phyloP scores from a whole-genome alignment of 2,113 vertebrate genomes.

The Mugil cephalus region DNA sequence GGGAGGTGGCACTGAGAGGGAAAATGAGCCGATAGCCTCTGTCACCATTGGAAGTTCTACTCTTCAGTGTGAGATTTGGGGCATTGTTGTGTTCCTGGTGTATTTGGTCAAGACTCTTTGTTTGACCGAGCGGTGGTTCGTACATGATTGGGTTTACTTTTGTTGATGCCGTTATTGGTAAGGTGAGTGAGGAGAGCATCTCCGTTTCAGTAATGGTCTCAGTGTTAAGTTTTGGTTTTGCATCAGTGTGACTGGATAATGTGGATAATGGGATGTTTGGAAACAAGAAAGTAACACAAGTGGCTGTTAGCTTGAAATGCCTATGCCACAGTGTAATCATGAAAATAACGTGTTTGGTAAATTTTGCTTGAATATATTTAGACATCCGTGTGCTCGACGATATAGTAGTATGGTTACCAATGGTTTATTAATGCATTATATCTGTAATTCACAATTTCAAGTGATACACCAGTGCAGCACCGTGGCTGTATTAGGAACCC shows the following conservation, averaged over 20 bases:
- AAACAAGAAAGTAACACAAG: background rate
- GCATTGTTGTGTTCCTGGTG: background rate
- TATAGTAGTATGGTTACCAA: too few species aligned
- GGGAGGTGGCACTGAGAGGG: conserved; percentile 12
- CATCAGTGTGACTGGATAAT: background rate
- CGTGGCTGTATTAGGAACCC: background rate
- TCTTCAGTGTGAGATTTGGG: conserved; percentile 6
- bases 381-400: too few species aligned
- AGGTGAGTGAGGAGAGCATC: background rate
- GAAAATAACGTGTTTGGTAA: too few species aligned
- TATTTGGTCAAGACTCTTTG: background rate
- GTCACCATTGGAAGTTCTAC: conserved; percentile 15
- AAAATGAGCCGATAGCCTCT: conserved; percentile 23
- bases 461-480: background rate
- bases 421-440: background rate
- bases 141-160: background rate
- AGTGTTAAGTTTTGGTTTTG: conserved; percentile 7
- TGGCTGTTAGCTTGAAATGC: background rate
- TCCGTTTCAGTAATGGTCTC: background rate
- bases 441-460: background rate
- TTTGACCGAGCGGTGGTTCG: conserved; percentile 2
- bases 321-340: too few species aligned
- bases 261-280: background rate
- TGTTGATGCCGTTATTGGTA: conserved; percentile 15
- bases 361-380: conserved; percentile 1